Base-by-base conservation (phyloP, 2,888 invertebrate genomes). In the Escarpia spicata region DNA sequence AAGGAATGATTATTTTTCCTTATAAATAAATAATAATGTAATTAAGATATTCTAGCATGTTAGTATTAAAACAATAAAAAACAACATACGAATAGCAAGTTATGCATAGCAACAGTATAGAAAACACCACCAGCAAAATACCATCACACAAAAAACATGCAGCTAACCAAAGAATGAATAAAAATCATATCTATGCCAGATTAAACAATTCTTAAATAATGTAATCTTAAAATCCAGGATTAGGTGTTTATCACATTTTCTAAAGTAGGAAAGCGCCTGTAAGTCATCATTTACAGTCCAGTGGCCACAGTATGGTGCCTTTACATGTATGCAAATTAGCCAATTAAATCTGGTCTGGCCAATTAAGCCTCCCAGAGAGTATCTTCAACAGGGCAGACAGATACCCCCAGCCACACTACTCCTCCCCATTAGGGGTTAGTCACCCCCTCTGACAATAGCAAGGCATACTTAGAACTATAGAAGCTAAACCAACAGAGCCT, bases 291-390 rank as follows among this genome's bases (percentile, higher is more conserved):
- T 75, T 75, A 75, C 75, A 75, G 19, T 26, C 52, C 52, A 52
- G 52, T 52, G 52, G 52, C 15, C 26, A 15, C 75, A 75, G 75
- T 26, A 75, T 75, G n/a, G n/a, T 75, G 75, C 75, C 75, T 75
- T 75, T 75, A 75, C 26, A 26, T 75, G 75, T 75, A 75, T 75
- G 75, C 75, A 75, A 75, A 75, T 75, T 75, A 75, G 75, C 75
- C 75, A 75, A 75, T 75, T 75, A 75, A 75, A 75, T 75, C 75
- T 75, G 19, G 75, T 75, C 75, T 75, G 75, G 75, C 75, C 75
- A 75, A 75, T 75, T 75, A 75, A 75, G 75, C 19, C 19, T 26
- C 19, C 75, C 6, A 26, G 6, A 75, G 75, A 26, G 75, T 75
- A 75, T 19, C 75, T 75, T 75, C 75, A 75, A 26, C 75, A 75